Evolutionary conservation across 2,888 invertebrate genomes (phyloP), one percentile per base, ranked within the genome.

Genomic region (Rotaria socialis): DNA sequence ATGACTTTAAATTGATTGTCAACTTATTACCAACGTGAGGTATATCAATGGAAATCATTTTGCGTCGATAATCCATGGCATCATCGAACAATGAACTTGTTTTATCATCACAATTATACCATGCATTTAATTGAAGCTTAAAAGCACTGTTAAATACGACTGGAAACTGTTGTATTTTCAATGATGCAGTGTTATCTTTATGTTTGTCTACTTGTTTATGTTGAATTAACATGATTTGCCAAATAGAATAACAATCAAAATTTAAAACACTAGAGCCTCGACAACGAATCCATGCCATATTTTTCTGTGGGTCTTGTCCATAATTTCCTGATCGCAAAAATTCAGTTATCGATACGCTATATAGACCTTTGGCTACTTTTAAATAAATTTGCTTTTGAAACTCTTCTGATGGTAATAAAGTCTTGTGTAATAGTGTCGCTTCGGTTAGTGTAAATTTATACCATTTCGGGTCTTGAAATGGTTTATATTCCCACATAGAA

Each of bases 281-380:
- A 80, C 80, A 80, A n/a, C 80, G 22, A n/a, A 80, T n/a, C 80
- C 80, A 80, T n/a, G 80, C 80, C 47, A 80, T 75, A 43, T 75
- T 75, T 43, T 75, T 75, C 10, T 75, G 43, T 22, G 75, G 24
- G 16, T 80, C 47, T 80, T 80, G 80, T 24, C 10, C n/a, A 80
- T n/a, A 7, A 35, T 47, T 80, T 80, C 80, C 80, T 14, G 47
- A 80, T n/a, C 80, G 80, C 14, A 43, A 7, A 80, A 80, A 47
- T 47, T 80, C 47, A 43, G 47, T n/a, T 14, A 47, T 47, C 0
- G 80, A 80, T 10, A 80, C n/a, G n/a, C 14, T n/a, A 47, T 80
- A 80, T n/a, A 43, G 3, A 43, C 80, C 47, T 47, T 80, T 43
- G 4, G 10, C 0, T n/a, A 80, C 80, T 4, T 43, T 80, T 3